These are phyloP conservation scores for Morpho helenor DNA, from an alignment of 2,888 invertebrate species.

Conservation along the genomic window DNA sequence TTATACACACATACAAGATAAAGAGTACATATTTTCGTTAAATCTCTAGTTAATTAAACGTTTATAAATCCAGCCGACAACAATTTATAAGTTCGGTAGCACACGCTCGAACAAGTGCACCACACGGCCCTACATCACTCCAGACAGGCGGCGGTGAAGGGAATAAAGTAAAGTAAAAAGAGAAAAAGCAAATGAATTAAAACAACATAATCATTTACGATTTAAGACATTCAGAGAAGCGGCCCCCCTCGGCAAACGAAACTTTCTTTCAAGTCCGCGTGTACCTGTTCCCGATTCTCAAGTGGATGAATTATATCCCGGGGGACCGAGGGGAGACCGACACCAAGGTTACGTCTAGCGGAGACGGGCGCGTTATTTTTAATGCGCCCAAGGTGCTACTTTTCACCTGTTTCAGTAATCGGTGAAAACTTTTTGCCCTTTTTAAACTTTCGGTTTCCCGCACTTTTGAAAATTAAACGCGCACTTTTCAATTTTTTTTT, in stretches of 20 bases:
- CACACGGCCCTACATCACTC: constrained; percentile 51
- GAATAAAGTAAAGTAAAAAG: constrained; percentile 58
- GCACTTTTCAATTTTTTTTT: too few relatives aligned
- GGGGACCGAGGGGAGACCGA: constrained; percentile 64
- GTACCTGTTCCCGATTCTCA: constrained; percentile 73
- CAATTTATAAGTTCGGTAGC: too few relatives aligned
- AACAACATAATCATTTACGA: constrained; percentile 77
- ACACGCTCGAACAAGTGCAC: constrained; percentile 31
- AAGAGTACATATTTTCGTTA: too few relatives aligned
- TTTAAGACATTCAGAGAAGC: constrained; percentile 64
- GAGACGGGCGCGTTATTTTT: constrained; percentile 67
- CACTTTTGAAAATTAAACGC: constrained; percentile 2
- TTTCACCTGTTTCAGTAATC: constrained; percentile 53
- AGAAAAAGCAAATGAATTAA: constrained; percentile 75
- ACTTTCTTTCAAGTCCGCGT: constrained; percentile 75
- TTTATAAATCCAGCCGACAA: too few relatives aligned
- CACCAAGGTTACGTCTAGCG: constrained; percentile 66
- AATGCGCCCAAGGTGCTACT: constrained; percentile 56
- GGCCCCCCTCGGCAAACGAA: constrained; percentile 69
- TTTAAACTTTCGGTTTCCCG: constrained; percentile 1
- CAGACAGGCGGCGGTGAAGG: constrained; percentile 73
- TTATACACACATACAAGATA: too few relatives aligned
- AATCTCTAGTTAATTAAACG: too few relatives aligned
- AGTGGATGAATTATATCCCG: constrained; percentile 76
- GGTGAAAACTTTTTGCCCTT: constrained; percentile 25